These are phyloP conservation scores for Terrapene triunguis DNA, from an alignment of 2,113 vertebrate genomes.

Conservation along the genomic window DNA sequence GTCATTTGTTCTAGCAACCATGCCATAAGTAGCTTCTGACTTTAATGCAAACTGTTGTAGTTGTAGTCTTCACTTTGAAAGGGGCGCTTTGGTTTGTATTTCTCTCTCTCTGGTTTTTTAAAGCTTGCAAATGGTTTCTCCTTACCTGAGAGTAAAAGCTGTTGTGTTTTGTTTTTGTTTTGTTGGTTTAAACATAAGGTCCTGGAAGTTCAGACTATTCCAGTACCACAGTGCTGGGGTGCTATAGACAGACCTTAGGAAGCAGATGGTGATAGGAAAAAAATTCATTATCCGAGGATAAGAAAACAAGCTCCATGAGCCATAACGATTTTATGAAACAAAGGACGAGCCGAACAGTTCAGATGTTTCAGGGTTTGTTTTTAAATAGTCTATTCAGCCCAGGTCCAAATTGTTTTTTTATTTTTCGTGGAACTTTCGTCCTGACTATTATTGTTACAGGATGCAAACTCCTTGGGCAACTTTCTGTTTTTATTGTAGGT, in stretches of 20 bases:
- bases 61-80: conserved; percentile 13
- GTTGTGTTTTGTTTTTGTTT: conserved; percentile 1
- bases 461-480: neutral
- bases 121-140: conserved; percentile 65
- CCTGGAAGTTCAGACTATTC: neutral
- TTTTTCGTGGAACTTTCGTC: neutral
- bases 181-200: conserved; percentile 38
- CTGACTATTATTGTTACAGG: neutral
- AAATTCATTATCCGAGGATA: neutral
- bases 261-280: conserved; percentile 20
- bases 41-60: neutral
- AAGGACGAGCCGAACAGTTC: neutral
- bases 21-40: neutral
- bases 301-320: conserved; percentile 11
- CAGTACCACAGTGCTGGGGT: neutral
- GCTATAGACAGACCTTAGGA: neutral
- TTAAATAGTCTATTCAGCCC: neutral
- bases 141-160: conserved; percentile 36
- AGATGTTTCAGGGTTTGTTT: neutral
- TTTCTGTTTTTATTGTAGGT: neutral
- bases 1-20: neutral
- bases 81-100: conserved; percentile 42
- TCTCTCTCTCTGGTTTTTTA: neutral
- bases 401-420: neutral
- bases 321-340: conserved; percentile 26